phyloP scores from a whole-genome alignment of 92 coral and sea anemone species.

The Actinernus sp. region DNA sequence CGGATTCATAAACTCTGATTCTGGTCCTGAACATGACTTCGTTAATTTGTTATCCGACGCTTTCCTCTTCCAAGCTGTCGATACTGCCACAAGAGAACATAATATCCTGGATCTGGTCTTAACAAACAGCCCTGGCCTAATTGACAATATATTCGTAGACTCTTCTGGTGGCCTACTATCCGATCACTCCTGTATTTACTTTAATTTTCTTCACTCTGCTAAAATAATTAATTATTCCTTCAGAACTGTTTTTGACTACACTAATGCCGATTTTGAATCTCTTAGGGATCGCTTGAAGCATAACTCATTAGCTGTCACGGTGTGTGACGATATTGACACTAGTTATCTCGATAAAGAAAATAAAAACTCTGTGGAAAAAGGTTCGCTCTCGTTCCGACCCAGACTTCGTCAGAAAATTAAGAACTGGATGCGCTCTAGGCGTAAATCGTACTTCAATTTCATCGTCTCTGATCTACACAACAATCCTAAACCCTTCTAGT shows the following conservation, averaged over 20 bases:
- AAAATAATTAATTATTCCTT: not conserved
- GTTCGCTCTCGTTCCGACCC: slow-evolving; percentile 36
- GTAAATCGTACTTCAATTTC: slow-evolving; percentile 5
- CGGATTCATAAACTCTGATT: not conserved
- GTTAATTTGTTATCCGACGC: not conserved
- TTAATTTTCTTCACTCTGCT: too few relatives aligned
- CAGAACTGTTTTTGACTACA: not conserved
- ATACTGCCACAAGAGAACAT: not conserved
- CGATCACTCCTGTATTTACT: too few relatives aligned
- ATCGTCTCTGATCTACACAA: slow-evolving; percentile 22
- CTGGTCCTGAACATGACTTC: too few relatives aligned
- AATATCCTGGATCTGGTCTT: not conserved
- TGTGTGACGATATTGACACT: not conserved
- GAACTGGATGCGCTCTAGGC: slow-evolving; percentile 28
- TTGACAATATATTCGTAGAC: too few relatives aligned
- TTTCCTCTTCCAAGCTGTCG: not conserved
- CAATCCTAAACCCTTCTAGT: slow-evolving; percentile 31
- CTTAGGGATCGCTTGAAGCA: not conserved
- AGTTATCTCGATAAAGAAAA: slow-evolving; percentile 2
- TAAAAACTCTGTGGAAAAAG: slow-evolving; percentile 11
- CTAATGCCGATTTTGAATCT: too few relatives aligned
- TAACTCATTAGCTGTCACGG: not conserved
- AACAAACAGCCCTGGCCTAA: too few relatives aligned
- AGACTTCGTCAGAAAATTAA: slow-evolving; percentile 34
- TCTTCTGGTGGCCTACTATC: too few relatives aligned